A percentile compares a stretch with the other conserved stretches of the same genome.
phyloP scores from a whole-genome alignment of 2,797 vertebrate genomes.

The Tolypeutes matacus region DNA sequence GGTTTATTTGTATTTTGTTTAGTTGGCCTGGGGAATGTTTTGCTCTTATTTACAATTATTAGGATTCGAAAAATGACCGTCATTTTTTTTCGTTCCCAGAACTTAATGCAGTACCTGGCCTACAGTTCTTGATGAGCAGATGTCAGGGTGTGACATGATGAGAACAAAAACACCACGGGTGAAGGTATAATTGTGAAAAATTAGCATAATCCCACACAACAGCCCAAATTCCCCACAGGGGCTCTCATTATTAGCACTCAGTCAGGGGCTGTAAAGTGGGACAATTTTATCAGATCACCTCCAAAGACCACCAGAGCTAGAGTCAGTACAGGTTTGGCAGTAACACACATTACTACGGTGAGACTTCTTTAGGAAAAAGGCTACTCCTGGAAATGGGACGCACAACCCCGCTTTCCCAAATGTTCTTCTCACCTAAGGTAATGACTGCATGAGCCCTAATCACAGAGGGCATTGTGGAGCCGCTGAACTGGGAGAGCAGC shows the following conservation, averaged over 20 bases:
- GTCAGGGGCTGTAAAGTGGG: neutral
- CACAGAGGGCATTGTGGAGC: slow-evolving; percentile 90
- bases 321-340: neutral
- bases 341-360: neutral
- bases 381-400: neutral
- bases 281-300: neutral
- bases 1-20: neutral
- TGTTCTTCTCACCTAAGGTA: slow-evolving; percentile 91
- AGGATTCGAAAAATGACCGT: slow-evolving; percentile 40
- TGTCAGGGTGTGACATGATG: neutral
- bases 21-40: neutral
- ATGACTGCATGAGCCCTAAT: slow-evolving; percentile 95
- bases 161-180: neutral
- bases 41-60: slow-evolving; percentile 36
- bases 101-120: neutral
- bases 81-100: slow-evolving; percentile 29
- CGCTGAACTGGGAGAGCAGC: slow-evolving; percentile 91
- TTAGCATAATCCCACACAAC: neutral
- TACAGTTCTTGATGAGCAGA: neutral
- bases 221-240: neutral
- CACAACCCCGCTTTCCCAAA: neutral
- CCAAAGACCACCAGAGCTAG: neutral
- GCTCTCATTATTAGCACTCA: neutral
- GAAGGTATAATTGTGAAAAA: neutral
- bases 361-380: neutral